Evolutionary conservation across 2,797 vertebrate species (phyloP).

Genomic region (Megaceryle alcyon): DNA sequence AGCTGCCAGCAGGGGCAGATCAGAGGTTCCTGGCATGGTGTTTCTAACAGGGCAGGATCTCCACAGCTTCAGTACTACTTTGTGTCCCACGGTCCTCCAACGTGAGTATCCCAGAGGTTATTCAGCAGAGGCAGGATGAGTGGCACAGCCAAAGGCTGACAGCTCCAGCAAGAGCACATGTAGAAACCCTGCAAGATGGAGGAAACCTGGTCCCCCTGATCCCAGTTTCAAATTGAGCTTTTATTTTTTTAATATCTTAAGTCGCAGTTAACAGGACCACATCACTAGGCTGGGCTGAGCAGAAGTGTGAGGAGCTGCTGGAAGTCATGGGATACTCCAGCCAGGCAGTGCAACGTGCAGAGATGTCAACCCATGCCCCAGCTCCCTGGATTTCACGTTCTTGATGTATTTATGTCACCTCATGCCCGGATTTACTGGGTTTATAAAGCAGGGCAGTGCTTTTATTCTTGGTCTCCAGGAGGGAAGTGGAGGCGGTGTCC

Average conservation of each 20-base stretch:
- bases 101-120: background rate
- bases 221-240: background rate
- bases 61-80: background rate
- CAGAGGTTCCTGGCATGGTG: fast-evolving
- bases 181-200: fast-evolving
- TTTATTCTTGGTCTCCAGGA: background rate
- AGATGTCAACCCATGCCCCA: background rate
- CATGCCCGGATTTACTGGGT: background rate
- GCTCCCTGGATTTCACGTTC: background rate
- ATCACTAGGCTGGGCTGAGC: background rate
- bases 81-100: background rate
- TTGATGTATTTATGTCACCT: background rate
- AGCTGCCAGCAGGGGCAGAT: fast-evolving
- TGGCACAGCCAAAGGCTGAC: background rate
- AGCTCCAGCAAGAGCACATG: background rate
- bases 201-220: background rate
- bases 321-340: background rate
- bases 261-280: background rate
- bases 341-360: fast-evolving
- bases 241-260: fast-evolving
- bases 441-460: background rate
- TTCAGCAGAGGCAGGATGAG: background rate
- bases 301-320: background rate
- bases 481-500: background rate
- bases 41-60: fast-evolving